phyloP scores from a whole-genome alignment of 1,140 invertebrate genomes.

The Oryctes rhinoceros region DNA sequence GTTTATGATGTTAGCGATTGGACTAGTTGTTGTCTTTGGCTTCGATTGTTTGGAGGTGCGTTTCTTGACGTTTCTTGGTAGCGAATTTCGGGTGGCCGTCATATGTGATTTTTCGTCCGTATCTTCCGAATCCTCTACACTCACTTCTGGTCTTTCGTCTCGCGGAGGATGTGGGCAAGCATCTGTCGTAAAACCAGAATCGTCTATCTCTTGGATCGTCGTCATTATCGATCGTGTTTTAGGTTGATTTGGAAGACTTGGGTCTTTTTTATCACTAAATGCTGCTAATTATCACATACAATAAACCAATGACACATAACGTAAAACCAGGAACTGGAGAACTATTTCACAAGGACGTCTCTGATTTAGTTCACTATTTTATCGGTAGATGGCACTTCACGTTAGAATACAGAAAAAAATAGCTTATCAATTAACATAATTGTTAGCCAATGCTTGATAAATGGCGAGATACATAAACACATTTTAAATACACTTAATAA shows the following conservation, averaged over 20 bases:
- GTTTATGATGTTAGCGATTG: constrained; percentile 50
- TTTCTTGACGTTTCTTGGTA: constrained; percentile 38
- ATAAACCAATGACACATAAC: not conserved
- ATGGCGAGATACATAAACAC: not conserved
- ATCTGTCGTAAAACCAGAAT: constrained; percentile 47
- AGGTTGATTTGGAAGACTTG: not conserved
- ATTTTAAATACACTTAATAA: not conserved
- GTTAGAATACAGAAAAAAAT: not conserved
- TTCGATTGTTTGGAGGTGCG: constrained; percentile 42
- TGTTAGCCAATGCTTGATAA: not conserved
- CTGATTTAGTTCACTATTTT: too few species aligned
- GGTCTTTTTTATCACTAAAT: not conserved
- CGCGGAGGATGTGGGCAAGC: constrained; percentile 49
- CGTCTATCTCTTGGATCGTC: not conserved
- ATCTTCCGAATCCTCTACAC: not conserved
- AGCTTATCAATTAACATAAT: not conserved
- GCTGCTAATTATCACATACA: not conserved
- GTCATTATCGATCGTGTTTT: not conserved
- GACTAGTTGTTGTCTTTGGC: constrained; percentile 41
- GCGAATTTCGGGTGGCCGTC: not conserved
- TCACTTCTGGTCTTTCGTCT: constrained; percentile 39
- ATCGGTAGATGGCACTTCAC: not conserved
- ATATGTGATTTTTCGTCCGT: constrained; percentile 1
- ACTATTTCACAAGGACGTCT: not conserved
- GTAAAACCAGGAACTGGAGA: not conserved